A percentile compares a stretch with the other conserved stretches of the same genome.
These are phyloP conservation scores for Megastigmus dorsalis DNA, from an alignment of 2,888 invertebrate species.

Conservation along the genomic window DNA sequence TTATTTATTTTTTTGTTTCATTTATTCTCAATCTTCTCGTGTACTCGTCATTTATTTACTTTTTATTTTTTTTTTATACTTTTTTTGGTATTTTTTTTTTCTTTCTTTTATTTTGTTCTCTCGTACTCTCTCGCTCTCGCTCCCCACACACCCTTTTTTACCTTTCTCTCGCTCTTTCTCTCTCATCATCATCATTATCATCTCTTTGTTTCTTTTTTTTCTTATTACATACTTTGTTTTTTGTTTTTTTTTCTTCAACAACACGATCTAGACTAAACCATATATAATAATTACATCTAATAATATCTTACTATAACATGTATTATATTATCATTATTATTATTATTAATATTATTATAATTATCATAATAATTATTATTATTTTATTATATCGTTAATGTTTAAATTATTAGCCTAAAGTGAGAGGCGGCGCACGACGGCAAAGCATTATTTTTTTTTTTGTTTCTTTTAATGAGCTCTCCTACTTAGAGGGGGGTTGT, in stretches of 20 bases:
- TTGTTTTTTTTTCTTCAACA: conserved; percentile 71
- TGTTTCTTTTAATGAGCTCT: conserved; percentile 60
- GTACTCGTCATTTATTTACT: conserved; percentile 35
- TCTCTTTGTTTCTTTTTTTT: conserved; percentile 40
- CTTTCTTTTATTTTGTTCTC: conserved; percentile 45
- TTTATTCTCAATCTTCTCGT: conserved; percentile 31
- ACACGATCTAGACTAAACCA: conserved; percentile 75
- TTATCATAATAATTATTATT: conserved; percentile 66
- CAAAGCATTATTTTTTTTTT: conserved; percentile 68
- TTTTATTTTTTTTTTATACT: conserved; percentile 41
- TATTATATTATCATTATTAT: conserved; percentile 72
- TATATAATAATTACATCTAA: conserved; percentile 75
- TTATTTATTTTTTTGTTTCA: conserved; percentile 40
- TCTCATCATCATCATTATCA: conserved; percentile 54
- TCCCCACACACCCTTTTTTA: conserved; percentile 38
- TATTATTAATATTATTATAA: conserved; percentile 71
- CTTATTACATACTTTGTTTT: conserved; percentile 60
- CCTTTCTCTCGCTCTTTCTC: conserved; percentile 39
- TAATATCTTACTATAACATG: conserved; percentile 75
- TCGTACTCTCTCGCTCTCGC: background rate
- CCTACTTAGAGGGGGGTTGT: too few species aligned
- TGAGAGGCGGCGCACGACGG: conserved; percentile 74
- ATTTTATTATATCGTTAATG: conserved; percentile 67
- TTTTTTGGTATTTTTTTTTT: conserved; percentile 47
- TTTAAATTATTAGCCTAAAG: conserved; percentile 74